Percentiles rank a stretch among this genome's conserved stretches.
phyloP scores from a whole-genome alignment of 2,888 invertebrate species.

The Seira sanloemensis region DNA sequence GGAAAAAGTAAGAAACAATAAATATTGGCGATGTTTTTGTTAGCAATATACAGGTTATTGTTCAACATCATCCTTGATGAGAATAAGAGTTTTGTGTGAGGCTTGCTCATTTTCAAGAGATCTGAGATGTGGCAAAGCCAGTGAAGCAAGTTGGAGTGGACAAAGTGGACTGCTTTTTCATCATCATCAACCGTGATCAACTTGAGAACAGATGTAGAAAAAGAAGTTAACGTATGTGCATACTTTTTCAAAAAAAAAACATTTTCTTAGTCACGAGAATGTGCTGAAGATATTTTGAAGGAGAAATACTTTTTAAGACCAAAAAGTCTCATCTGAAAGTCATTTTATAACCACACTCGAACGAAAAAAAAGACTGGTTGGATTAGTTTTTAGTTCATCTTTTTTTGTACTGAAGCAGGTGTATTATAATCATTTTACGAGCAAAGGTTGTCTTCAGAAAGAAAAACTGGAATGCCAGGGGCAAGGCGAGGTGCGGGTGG shows the following conservation, averaged over 20 bases:
- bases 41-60: conserved; percentile 61
- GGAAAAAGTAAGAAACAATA: conserved; percentile 52
- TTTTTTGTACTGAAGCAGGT: conserved; percentile 42
- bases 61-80: conserved; percentile 26
- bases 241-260: too few relatives aligned
- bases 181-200: conserved; percentile 44
- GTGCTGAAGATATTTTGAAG: too few relatives aligned
- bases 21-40: conserved; percentile 63
- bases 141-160: conserved; percentile 49
- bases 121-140: conserved; percentile 60
- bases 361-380: conserved; percentile 56
- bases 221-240: conserved; percentile 51
- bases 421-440: conserved; percentile 1
- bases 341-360: conserved; percentile 36
- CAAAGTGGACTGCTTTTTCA: conserved; percentile 66
- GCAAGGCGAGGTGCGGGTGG: conserved; percentile 74
- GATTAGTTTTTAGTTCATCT: conserved; percentile 51
- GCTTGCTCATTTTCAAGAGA: conserved; percentile 40
- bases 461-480: conserved; percentile 72
- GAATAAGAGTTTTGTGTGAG: conserved; percentile 42
- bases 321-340: conserved; percentile 37
- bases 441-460: conserved; percentile 4
- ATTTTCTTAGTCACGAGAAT: conserved; percentile 33
- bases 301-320: conserved; percentile 31
- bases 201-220: conserved; percentile 27